phyloP scores from a whole-genome alignment of 2,797 vertebrate species.

The Centroberyx gerrardi region DNA sequence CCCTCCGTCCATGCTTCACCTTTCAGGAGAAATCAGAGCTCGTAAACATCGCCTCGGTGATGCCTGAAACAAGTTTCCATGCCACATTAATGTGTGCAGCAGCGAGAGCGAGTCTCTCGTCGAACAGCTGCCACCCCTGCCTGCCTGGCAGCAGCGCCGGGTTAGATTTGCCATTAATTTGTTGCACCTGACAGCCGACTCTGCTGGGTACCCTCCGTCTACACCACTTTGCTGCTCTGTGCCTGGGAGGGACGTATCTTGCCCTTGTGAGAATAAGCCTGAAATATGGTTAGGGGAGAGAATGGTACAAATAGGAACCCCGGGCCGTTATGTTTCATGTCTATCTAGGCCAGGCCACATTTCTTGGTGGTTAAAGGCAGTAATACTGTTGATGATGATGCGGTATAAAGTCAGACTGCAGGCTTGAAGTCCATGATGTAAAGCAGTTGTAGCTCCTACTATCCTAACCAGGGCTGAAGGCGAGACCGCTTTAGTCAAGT shows the following conservation, averaged over 20 bases:
- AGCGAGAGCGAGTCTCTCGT: conserved; percentile 59
- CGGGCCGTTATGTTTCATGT: conserved; percentile 66
- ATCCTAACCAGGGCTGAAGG: conserved; percentile 39
- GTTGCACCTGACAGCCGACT: conserved; percentile 78
- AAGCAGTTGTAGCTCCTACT: conserved; percentile 13
- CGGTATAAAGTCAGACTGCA: conserved; percentile 52
- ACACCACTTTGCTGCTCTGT: conserved; percentile 73
- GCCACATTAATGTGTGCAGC: conserved; percentile 71
- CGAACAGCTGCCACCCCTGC: conserved; percentile 74
- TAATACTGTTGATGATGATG: conserved; percentile 17
- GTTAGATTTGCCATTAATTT: conserved; percentile 80
- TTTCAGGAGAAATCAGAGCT: conserved; percentile 75
- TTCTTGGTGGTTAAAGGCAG: neutral
- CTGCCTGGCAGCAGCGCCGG: conserved; percentile 68
- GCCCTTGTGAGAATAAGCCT: conserved; percentile 78
- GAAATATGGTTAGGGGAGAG: conserved; percentile 76
- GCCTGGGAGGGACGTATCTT: conserved; percentile 71
- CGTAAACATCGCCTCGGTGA: conserved; percentile 71
- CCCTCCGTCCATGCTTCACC: conserved; percentile 73
- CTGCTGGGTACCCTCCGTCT: conserved; percentile 72
- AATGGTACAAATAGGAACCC: conserved; percentile 69
- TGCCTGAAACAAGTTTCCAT: conserved; percentile 76
- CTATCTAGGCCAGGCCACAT: conserved; percentile 73
- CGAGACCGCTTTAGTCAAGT: neutral
- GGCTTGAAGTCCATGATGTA: conserved; percentile 30